Evolutionary conservation across 2,888 invertebrate species (phyloP).

Genomic region (Nymphalis polychloros): DNA sequence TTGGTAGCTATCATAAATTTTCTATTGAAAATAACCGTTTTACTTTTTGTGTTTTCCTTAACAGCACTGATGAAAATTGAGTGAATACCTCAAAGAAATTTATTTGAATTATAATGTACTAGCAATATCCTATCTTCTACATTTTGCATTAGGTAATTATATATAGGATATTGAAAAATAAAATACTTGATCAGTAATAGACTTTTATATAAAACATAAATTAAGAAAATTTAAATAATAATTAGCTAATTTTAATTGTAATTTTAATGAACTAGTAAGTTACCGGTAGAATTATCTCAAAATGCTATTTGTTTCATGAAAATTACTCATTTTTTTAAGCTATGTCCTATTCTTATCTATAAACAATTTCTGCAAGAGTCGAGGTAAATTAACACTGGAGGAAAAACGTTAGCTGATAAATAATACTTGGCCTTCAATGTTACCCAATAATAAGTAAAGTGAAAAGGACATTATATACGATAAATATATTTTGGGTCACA

Average conservation of each 20-base stretch:
- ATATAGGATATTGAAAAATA: no score
- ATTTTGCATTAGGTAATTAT: no score
- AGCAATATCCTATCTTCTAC: no score
- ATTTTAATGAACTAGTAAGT: no score
- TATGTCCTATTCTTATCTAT: background rate
- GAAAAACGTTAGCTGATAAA: background rate
- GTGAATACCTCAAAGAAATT: no score
- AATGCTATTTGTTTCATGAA: background rate
- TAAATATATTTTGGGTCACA: no score
- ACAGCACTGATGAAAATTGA: no score
- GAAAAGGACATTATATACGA: background rate
- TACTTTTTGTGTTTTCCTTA: no score
- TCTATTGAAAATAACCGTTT: no score
- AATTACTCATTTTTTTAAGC: background rate
- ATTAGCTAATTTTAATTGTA: background rate
- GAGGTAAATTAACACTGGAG: background rate
- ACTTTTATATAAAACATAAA: background rate
- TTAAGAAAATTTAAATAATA: background rate
- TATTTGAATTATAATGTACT: no score
- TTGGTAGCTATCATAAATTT: no score
- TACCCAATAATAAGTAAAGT: background rate
- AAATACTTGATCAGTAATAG: no score
- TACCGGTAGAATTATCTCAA: background rate
- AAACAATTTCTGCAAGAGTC: background rate
- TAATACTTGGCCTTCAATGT: background rate